Base-by-base conservation (phyloP, 2,888 invertebrate species). In the Psococerastis gibbosa region DNA sequence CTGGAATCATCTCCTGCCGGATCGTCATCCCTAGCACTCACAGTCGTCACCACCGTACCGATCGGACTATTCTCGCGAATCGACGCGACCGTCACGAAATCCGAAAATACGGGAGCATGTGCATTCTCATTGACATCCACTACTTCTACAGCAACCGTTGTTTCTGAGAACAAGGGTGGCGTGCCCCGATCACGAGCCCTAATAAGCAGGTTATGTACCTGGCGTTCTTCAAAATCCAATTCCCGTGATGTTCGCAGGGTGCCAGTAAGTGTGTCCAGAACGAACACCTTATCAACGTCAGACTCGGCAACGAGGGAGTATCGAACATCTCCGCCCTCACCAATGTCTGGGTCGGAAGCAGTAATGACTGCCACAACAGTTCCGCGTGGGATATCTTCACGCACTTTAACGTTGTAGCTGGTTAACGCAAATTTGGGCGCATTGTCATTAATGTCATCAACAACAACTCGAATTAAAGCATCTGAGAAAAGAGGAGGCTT, bases 111-210 rank as follows among this genome's bases (percentile, higher is more conserved):
- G 2, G 94, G 91, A 43, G 87, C 69, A 61, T 78, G 75, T 45
- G 76, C 67, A 63, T 94, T 94, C 64, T 94, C 94, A 64, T 95
- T 89, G 15, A 94, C 92, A 64, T 95, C 94, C 51, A 84, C 79
- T 48, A 88, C 73, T 63, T 91, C 87, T 43, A 95, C 73, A 43
- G 80, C 72, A 27, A 95, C 72, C 47, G 77, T 72, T 46, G 85
- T 78, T 55, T 82, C 80, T 1, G 87, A 73, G 47, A 76, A 75
- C 49, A 89, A 64, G 3, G 83, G 69, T 1, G 88, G 89, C 45
- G 73, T 74, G 1, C 92, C 95, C 23, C 76, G 73, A 65, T 95
- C 94, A 38, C 74, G 73, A 1, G 89, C 94, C 46, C 78, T 71
- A 44, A 89, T 80, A 43, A 80, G 77, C 50, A 95, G 67, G 53